Conservation (phyloP, 64 coral and sea anemone genomes). For the Pocillopora verrucosa region DNA sequence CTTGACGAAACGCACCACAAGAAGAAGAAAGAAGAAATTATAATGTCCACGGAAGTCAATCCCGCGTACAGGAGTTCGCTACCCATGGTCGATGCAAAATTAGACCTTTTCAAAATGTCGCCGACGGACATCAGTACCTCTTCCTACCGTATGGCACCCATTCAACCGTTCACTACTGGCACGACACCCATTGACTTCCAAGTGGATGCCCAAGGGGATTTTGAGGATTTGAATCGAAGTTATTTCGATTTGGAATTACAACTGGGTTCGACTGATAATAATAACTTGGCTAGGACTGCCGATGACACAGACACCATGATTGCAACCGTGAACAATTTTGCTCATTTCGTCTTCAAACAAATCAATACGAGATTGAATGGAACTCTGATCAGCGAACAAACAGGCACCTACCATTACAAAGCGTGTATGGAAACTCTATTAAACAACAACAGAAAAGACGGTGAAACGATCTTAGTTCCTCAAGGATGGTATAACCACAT, state of each 20-base stretch:
- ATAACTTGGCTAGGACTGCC: fast-evolving
- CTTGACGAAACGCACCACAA: too few species aligned
- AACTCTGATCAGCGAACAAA: slow-evolving; percentile 20
- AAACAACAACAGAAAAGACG: background rate
- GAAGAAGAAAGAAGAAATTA: background rate
- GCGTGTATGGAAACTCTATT: background rate
- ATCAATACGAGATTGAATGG: slow-evolving; percentile 23
- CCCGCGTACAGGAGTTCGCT: background rate
- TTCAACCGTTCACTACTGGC: background rate
- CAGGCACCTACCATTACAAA: slow-evolving; percentile 34
- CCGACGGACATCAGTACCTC: background rate
- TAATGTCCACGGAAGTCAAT: too few species aligned
- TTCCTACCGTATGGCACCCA: background rate
- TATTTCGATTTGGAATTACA: slow-evolving; percentile 14
- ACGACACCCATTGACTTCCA: slow-evolving; percentile 7
- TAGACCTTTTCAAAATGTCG: slow-evolving; percentile 1
- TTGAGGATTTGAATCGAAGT: background rate
- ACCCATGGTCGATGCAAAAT: background rate
- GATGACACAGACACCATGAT: background rate
- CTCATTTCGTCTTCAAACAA: slow-evolving; percentile 22
- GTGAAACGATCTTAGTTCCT: background rate
- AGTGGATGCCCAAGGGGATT: background rate
- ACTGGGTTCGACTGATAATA: background rate
- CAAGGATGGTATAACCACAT: slow-evolving; percentile 11
- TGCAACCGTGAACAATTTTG: too few species aligned